Evolutionary conservation across 2,113 vertebrate species (phyloP).

Genomic region (Anoura caudifer): DNA sequence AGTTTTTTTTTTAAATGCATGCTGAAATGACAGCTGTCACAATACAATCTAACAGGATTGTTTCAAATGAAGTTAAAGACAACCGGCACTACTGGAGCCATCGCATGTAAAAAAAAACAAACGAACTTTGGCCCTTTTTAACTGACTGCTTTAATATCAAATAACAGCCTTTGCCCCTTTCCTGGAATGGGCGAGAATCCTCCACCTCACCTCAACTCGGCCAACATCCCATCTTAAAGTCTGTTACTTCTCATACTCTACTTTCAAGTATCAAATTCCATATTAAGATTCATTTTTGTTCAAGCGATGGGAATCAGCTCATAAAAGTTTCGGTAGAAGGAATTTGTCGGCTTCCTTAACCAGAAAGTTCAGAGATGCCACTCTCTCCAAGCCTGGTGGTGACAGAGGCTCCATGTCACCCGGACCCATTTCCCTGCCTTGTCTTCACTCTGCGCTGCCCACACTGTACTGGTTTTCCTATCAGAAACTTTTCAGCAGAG

Average conservation of each 20-base stretch:
- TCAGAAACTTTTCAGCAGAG: neutral
- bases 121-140: neutral
- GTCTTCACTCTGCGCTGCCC: neutral
- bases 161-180: neutral
- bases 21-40: too few relatives aligned
- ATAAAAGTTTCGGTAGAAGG: neutral
- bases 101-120: too few relatives aligned
- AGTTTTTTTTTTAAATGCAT: too few relatives aligned
- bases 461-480: neutral
- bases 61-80: too few relatives aligned
- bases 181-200: neutral
- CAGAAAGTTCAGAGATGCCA: neutral
- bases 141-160: neutral
- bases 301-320: neutral
- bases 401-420: neutral
- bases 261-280: neutral
- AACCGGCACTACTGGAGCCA: too few relatives aligned
- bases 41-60: too few relatives aligned
- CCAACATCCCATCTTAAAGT: neutral
- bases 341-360: neutral
- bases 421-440: neutral
- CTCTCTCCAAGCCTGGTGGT: neutral
- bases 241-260: neutral
- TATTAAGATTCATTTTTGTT: neutral
- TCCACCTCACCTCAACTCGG: neutral